phyloP scores from a whole-genome alignment of 1,140 invertebrate genomes.

The Drosophila bocki region DNA sequence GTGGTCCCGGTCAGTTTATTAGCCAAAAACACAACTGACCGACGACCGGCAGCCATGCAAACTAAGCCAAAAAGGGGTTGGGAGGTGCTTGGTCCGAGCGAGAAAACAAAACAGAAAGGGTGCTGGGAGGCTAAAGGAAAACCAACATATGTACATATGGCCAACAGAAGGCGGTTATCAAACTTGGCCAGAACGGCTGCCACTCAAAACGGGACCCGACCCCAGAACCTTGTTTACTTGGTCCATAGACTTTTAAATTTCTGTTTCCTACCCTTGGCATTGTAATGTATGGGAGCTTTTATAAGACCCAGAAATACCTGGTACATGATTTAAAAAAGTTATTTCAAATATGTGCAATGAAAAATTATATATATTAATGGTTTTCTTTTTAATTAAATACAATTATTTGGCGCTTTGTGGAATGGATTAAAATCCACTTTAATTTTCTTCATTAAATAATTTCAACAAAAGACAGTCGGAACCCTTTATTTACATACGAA shows the following conservation, averaged over 20 bases:
- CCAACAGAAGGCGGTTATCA: constrained; percentile 41
- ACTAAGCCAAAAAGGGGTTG: constrained; percentile 29
- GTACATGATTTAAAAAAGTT: background rate
- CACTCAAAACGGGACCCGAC: constrained; percentile 38
- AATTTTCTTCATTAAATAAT: too few relatives aligned
- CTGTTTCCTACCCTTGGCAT: background rate
- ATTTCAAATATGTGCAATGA: too few relatives aligned
- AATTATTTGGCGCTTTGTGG: background rate
- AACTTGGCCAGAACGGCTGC: constrained; percentile 53
- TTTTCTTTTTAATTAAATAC: background rate
- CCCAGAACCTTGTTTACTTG: constrained; percentile 27
- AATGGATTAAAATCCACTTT: background rate
- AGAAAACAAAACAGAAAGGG: constrained; percentile 8
- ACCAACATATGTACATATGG: constrained; percentile 17
- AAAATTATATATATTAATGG: too few relatives aligned
- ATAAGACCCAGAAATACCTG: background rate
- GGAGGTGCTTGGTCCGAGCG: background rate
- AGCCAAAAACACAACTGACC: constrained; percentile 44
- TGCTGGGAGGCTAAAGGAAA: constrained; percentile 5
- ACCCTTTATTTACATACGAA: background rate
- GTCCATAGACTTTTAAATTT: constrained; percentile 28
- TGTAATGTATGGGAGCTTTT: background rate
- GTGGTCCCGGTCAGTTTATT: constrained; percentile 55
- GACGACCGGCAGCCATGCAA: constrained; percentile 42
- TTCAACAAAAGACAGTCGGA: too few relatives aligned